Base-by-base conservation (phyloP, 2,113 vertebrate species). In the Conger conger region DNA sequence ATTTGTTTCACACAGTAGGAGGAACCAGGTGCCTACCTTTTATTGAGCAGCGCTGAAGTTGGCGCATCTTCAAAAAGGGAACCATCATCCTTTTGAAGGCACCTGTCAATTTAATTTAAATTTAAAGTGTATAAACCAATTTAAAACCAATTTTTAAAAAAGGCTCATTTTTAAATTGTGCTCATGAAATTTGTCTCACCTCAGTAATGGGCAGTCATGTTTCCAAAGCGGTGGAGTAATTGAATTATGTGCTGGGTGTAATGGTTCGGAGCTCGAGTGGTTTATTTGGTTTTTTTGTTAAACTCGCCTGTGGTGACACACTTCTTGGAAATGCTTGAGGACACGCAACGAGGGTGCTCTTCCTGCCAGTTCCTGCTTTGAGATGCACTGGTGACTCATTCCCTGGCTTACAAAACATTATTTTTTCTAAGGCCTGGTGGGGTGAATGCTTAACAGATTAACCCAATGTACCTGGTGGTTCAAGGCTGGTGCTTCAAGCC, bases 81-180 rank as follows among this genome's bases (percentile, higher is more conserved):
- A 20, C 3, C n/a, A 33, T 33, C 76, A 20, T 4, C 11, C 13
- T 37, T 18, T 36, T 37, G 76, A 20, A 78, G 76, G 33, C n/a
- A 36, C 35, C 76, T 78, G 76, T 30, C 76, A 78, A 27, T 80
- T 36, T 80, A n/a, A n/a, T n/a, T n/a, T n/a, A n/a, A n/a, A n/a
- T n/a, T n/a, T 50, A 40, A 80, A 38, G 79, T 80, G 79, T 80
- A n/a, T n/a, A n/a, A n/a, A 45, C 9, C 38, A 40, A 80, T 80
- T 38, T 78, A 37, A 78, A 78, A 78, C 36, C 15, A 36, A n/a
- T n/a, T n/a, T 9, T 36, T 38, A 73, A 33, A 73, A 30, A 33
- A 8, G 7, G 5, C 27, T 38, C 16, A 37, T 79, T 38, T 37
- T 37, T 37, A 79, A 79, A 79, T 20, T 79, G 77, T 13, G 77